These are phyloP conservation scores for Siphamia tubifer DNA, from an alignment of 2,113 vertebrate species.

Conservation along the genomic window DNA sequence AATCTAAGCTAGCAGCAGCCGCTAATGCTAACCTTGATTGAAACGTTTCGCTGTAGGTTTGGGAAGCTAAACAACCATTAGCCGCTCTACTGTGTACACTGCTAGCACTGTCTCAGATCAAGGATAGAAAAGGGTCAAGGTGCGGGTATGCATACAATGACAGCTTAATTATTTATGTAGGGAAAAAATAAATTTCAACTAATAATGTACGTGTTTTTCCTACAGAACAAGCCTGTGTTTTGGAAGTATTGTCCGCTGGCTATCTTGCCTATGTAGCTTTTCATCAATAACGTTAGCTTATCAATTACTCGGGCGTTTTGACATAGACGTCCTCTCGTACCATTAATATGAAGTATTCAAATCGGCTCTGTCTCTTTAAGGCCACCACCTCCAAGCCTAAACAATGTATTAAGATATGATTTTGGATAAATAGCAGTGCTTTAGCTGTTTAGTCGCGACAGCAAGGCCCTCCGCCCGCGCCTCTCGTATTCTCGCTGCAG, in stretches of 20 bases:
- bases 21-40: constrained; percentile 44
- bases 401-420: constrained; percentile 55
- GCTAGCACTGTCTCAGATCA: neutral
- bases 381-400: constrained; percentile 66
- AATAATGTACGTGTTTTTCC: neutral
- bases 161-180: neutral
- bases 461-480: constrained; percentile 63
- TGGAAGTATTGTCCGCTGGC: neutral
- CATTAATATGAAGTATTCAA: constrained; percentile 73
- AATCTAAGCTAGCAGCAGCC: neutral
- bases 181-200: neutral
- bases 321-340: constrained; percentile 41
- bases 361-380: constrained; percentile 81
- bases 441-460: neutral
- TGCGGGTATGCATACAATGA: constrained; percentile 11
- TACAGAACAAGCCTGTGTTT: neutral
- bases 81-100: neutral
- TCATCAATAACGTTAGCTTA: constrained; percentile 28
- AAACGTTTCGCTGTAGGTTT: constrained; percentile 22
- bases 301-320: constrained; percentile 11
- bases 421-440: constrained; percentile 24
- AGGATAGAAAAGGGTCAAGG: constrained; percentile 56
- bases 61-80: constrained; percentile 47
- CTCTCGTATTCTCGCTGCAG: constrained; percentile 37
- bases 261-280: neutral